Evolutionary conservation across 2,113 vertebrate genomes (phyloP), one percentile per base, ranked within the genome.

Genomic region (Garra rufa): DNA sequence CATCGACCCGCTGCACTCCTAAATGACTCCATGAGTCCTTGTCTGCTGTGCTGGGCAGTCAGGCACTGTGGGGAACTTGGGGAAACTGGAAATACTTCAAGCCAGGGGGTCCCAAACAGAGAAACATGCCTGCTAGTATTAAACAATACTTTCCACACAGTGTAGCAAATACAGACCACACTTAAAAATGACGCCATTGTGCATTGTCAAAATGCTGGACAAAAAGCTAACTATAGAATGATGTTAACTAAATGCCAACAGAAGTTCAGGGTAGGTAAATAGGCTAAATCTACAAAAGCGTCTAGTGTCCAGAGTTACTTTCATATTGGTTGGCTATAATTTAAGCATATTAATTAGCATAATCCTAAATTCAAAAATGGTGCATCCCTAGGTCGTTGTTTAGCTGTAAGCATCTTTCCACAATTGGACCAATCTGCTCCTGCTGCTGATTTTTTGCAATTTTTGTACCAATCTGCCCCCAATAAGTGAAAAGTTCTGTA

Each of bases 31-130:
- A 71, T 38, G 81, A 81, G 81, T 81, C 82, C 75, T 79, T 38
- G 77, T 84, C 26, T 2, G 67, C 67, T 82, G 48, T 57, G 19
- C 43, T 83, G 87, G 76, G 38, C 70, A 63, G 75, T 85, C 48
- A 44, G 52, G 70, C 84, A 52, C 84, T 28, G 41, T 81, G 44
- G 84, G 87, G 77, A 81, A 65, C 69, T 73, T 71, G 34, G 38
- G 52, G 79, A 76, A 85, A 83, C 67, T 83, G 83, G 85, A 87
- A 87, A 77, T 87, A 86, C 76, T 82, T 77, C 63, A 67, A 74
- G 46, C 81, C 81, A 77, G 88, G 88, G 88, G 81, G 83, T 83
- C 83, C 75, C n/a, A 50, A 85, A 85, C 69, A 81, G 81, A 87
- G n/a, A 83, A 89, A 87, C 85, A 89, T 77, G 80, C 84, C 83